These are phyloP conservation scores for Bhutanitis thaidina DNA, from an alignment of 2,888 invertebrate species.

Conservation along the genomic window DNA sequence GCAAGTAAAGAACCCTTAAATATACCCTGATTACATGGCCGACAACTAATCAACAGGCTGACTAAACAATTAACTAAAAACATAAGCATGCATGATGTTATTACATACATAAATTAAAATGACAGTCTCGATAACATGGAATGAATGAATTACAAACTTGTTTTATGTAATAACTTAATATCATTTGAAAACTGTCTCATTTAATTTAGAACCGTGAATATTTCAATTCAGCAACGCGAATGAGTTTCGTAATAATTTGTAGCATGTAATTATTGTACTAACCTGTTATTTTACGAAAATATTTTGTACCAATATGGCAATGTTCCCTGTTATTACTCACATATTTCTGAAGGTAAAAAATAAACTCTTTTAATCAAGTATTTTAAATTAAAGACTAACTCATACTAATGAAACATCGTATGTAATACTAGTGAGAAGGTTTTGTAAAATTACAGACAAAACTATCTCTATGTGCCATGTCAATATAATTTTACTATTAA, in stretches of 20 bases:
- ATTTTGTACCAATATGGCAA: neutral
- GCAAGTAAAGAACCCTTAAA: too few species aligned
- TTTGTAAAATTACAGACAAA: slow-evolving; percentile 33
- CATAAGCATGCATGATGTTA: too few species aligned
- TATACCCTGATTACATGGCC: too few species aligned
- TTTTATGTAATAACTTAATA: slow-evolving; percentile 4
- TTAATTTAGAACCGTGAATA: slow-evolving; percentile 4
- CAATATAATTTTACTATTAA: slow-evolving; percentile 40
- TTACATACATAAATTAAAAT: too few species aligned
- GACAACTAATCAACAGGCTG: too few species aligned
- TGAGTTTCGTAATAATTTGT: slow-evolving; percentile 3
- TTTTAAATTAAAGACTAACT: slow-evolving; percentile 25
- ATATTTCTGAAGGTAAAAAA: neutral
- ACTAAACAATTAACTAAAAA: too few species aligned
- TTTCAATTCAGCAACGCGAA: neutral
- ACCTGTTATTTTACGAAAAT: too few species aligned
- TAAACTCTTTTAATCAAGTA: neutral
- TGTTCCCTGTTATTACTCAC: neutral
- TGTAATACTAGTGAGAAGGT: too few species aligned
- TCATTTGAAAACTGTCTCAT: neutral
- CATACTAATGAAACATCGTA: too few species aligned
- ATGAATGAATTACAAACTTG: neutral
- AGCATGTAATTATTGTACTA: neutral
- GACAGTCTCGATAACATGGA: neutral
- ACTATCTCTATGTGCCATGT: slow-evolving; percentile 27